Conservation (phyloP, 1,140 invertebrate species). For the Heterodera carotae region DNA sequence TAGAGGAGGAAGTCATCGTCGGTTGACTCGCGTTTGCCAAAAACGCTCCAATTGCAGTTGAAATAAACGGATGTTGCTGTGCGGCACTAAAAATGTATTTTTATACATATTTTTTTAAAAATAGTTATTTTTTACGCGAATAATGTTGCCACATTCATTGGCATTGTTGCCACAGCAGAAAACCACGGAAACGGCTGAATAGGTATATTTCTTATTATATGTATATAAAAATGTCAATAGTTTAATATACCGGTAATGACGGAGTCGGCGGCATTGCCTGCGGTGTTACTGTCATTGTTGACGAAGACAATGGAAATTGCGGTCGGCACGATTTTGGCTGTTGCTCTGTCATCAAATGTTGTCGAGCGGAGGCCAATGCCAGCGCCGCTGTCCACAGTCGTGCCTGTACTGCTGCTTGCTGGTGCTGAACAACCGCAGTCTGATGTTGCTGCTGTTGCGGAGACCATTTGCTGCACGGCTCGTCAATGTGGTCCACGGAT, state of each 20-base stretch:
- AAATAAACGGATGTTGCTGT: conserved; percentile 20
- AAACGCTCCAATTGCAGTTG: conserved; percentile 33
- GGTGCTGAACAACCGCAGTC: background rate
- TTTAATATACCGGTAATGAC: background rate
- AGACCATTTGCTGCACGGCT: conserved; percentile 22
- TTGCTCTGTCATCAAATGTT: background rate
- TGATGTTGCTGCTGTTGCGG: conserved; percentile 38
- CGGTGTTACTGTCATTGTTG: background rate
- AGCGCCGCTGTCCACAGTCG: conserved; percentile 24
- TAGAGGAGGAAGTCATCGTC: background rate
- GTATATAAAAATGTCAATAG: too few relatives aligned
- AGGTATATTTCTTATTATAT: too few relatives aligned
- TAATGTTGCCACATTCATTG: conserved; percentile 18
- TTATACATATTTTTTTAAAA: background rate
- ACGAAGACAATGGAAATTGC: conserved; percentile 17
- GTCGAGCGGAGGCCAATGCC: background rate
- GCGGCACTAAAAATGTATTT: background rate
- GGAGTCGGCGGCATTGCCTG: background rate
- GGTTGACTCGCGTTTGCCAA: conserved; percentile 27
- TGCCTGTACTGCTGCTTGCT: background rate
- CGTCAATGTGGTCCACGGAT: background rate
- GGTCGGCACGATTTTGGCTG: background rate
- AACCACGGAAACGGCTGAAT: background rate
- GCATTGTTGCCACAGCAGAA: background rate
- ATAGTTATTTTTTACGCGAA: conserved; percentile 6